Evolutionary conservation across 2,113 vertebrate genomes (phyloP), one percentile per base, ranked within the genome.

Genomic region (Oncorhynchus gorbuscha): DNA sequence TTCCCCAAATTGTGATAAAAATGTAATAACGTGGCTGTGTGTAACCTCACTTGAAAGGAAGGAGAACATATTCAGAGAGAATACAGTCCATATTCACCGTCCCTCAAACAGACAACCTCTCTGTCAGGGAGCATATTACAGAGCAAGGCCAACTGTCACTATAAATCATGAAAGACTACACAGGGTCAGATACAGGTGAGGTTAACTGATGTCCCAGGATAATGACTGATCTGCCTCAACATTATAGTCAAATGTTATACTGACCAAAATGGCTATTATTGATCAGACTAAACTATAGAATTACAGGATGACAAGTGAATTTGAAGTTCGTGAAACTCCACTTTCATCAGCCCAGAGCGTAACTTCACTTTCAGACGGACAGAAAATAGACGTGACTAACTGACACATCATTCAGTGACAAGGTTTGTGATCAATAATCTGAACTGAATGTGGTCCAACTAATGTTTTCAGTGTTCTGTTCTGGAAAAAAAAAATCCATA

Each of bases 101-200:
- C 16, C 30, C 22, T 45, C 35, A 4, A 70, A 70, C 22, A 70
- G 69, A 70, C 22, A 70, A 49, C 69, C 69, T 69, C 68, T 70
- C 68, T 70, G 35, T 26, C n/a, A 24, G 35, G 22, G 39, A 48
- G 69, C 30, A 30, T 70, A 49, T 48, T 70, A 26, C n/a, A 22
- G 45, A 48, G 69, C 69, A 48, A 70, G 69, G 39, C 69, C 45
- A 49, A 48, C 20, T 48, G 39, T 70, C 69, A 48, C 39, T 70
- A 49, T 48, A 49, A 70, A 70, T 70, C 69, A 70, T 26, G 7
- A 20, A 35, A n/a, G 6, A 45, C 11, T 49, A 16, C 45, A 49
- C 11, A 70, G 69, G 39, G 20, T 49, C 69, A 70, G 69, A 49
- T 20, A 22, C 69, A 49, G 69, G 69, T 70, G 69, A 49, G 39